phyloP scores from a whole-genome alignment of 2,888 invertebrate species.

The Andrena haemorrhoa region DNA sequence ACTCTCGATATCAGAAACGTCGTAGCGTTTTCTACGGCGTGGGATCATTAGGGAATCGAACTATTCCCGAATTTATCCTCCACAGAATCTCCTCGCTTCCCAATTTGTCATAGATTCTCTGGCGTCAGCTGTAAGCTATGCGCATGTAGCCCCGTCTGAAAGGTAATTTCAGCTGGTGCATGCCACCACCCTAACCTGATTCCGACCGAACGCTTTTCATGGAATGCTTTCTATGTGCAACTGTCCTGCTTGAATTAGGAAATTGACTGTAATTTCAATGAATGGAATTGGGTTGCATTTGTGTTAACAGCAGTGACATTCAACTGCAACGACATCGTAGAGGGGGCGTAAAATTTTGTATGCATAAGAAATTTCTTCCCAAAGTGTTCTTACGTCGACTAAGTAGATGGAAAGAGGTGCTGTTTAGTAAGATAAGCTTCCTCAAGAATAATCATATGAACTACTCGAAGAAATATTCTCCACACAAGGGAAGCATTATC shows the following conservation, averaged over 20 bases:
- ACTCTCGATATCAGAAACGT: background rate
- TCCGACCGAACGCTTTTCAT: conserved; percentile 3
- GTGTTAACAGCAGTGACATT: background rate
- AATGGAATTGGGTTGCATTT: background rate
- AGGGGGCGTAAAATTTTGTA: too few relatives aligned
- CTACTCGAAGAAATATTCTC: too few relatives aligned
- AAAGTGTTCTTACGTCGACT: too few relatives aligned
- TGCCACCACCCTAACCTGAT: conserved; percentile 25
- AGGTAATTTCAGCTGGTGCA: conserved; percentile 35
- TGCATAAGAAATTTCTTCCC: too few relatives aligned
- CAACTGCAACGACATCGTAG: background rate
- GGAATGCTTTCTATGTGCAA: conserved; percentile 3
- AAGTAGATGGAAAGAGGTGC: too few relatives aligned
- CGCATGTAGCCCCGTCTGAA: background rate
- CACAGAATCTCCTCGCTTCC: background rate
- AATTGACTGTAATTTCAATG: conserved; percentile 26
- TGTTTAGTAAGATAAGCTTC: too few relatives aligned
- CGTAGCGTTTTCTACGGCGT: background rate
- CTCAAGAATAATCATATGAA: too few relatives aligned
- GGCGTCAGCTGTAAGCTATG: background rate
- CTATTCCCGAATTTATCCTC: background rate
- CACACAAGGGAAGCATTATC: background rate
- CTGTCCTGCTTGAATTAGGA: background rate
- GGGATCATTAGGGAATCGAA: background rate
- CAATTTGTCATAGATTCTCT: background rate